Conservation (phyloP, 2,797 vertebrate species). For the Schizopygopsis malacanthus region DNA sequence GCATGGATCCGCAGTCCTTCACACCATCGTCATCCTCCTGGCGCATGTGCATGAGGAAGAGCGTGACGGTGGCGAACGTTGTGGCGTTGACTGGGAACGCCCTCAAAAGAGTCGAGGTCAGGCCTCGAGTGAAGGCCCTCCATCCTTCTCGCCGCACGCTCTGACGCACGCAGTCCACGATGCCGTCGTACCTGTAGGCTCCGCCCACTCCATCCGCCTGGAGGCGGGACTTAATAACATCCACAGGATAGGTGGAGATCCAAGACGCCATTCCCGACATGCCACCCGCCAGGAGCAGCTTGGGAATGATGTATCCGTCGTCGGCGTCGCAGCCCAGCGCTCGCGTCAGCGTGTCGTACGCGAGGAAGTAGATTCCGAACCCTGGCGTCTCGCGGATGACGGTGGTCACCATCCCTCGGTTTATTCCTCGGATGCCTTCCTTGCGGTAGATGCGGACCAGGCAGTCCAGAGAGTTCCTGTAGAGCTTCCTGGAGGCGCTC, state of each 20-base stretch:
- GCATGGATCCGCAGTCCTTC: conserved; percentile 76
- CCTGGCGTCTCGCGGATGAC: conserved; percentile 91
- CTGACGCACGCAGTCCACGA: conserved; percentile 88
- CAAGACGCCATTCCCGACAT: conserved; percentile 92
- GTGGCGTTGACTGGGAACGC: conserved; percentile 96
- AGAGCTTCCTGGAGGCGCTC: conserved; percentile 83
- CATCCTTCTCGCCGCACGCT: conserved; percentile 89
- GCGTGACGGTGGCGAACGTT: conserved; percentile 93
- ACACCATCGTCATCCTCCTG: conserved; percentile 70
- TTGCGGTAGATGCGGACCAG: conserved; percentile 88
- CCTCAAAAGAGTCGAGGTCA: conserved; percentile 93
- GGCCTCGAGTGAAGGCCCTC: conserved; percentile 90
- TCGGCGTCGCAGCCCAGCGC: conserved; percentile 87
- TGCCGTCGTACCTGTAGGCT: conserved; percentile 82
- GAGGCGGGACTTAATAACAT: conserved; percentile 95
- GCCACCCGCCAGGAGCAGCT: conserved; percentile 92
- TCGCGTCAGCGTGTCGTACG: conserved; percentile 90
- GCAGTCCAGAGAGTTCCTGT: conserved; percentile 95
- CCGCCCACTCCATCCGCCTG: conserved; percentile 93
- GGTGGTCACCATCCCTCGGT: conserved; percentile 92
- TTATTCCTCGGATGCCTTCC: conserved; percentile 88
- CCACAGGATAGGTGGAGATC: conserved; percentile 94
- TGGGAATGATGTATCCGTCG: conserved; percentile 89
- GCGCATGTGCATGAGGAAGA: conserved; percentile 88
- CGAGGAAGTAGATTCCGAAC: conserved; percentile 94